Conservation (phyloP, 37 sponge, comb jelly and placozoan species). For the Beroe ovata region DNA sequence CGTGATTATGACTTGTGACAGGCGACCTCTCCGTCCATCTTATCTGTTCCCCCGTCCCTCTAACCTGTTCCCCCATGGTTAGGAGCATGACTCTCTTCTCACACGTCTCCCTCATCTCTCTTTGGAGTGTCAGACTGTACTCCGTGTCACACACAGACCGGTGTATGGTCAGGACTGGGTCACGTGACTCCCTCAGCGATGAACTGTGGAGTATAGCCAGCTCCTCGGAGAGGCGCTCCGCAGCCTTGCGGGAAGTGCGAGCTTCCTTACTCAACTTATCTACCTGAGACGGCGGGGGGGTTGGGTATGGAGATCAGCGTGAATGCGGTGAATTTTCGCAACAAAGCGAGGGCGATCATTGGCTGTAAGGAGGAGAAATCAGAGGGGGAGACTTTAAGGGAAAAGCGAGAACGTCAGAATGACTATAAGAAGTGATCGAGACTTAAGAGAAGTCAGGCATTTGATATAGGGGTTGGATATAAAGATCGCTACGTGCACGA, state of each 20-base stretch:
- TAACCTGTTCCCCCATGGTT: slow-evolving; percentile 49
- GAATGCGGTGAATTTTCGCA: no score
- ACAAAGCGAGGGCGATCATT: no score
- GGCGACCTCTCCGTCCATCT: no score
- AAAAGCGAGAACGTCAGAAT: no score
- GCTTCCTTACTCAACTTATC: slow-evolving; percentile 46
- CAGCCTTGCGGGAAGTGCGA: slow-evolving; percentile 17
- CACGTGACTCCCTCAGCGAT: not conserved
- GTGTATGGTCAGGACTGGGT: slow-evolving; percentile 3
- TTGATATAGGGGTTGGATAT: no score
- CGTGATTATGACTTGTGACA: no score
- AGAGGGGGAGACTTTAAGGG: no score
- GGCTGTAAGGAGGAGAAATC: no score
- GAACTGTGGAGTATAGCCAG: slow-evolving; percentile 24
- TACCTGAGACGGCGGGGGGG: slow-evolving; percentile 5
- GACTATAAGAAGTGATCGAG: no score
- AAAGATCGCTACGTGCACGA: no score
- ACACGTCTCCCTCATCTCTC: slow-evolving; percentile 2
- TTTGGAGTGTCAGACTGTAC: slow-evolving; percentile 52
- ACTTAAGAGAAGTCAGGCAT: no score
- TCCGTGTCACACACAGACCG: not conserved
- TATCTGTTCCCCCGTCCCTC: not conserved
- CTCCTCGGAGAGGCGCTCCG: slow-evolving; percentile 40
- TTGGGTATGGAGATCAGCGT: no score
- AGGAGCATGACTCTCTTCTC: slow-evolving; percentile 52